A percentile compares a stretch with the other conserved stretches of the same genome.
Conservation (phyloP, 2,888 invertebrate species). For the Cremastobaeus sp. region DNA sequence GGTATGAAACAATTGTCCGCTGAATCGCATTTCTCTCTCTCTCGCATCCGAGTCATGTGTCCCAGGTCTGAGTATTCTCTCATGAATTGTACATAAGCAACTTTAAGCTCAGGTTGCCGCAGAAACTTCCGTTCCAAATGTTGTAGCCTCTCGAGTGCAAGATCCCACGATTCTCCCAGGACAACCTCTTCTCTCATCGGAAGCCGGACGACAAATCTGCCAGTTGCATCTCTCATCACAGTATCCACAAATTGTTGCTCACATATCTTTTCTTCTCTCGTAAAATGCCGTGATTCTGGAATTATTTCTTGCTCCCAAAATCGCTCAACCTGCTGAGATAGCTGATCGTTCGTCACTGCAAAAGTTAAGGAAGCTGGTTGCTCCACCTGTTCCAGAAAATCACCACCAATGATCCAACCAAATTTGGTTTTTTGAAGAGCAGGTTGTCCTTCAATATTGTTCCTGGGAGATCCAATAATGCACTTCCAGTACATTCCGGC, state of each 20-base stretch:
- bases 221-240: slow-evolving; percentile 8
- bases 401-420: not conserved
- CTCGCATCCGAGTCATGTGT: not conserved
- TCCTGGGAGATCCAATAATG: not conserved
- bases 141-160: slow-evolving; percentile 22
- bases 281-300: not conserved
- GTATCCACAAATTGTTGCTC: slow-evolving; percentile 19
- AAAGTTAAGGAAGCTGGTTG: not conserved
- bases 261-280: not conserved
- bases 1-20: not conserved
- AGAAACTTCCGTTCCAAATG: slow-evolving; percentile 26
- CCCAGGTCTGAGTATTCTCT: not conserved
- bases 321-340: not conserved
- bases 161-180: slow-evolving; percentile 33
- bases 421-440: not conserved
- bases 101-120: slow-evolving; percentile 16
- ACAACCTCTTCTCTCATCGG: slow-evolving; percentile 14
- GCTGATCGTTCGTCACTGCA: not conserved
- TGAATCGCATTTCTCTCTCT: not conserved
- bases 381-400: not conserved
- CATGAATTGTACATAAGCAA: not conserved
- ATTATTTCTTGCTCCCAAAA: not conserved
- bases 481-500: not conserved
- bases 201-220: slow-evolving; percentile 47
- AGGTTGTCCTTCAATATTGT: not conserved